Evolutionary conservation across 2,113 vertebrate species (phyloP).

Genomic region (Girardinichthys multiradiatus): DNA sequence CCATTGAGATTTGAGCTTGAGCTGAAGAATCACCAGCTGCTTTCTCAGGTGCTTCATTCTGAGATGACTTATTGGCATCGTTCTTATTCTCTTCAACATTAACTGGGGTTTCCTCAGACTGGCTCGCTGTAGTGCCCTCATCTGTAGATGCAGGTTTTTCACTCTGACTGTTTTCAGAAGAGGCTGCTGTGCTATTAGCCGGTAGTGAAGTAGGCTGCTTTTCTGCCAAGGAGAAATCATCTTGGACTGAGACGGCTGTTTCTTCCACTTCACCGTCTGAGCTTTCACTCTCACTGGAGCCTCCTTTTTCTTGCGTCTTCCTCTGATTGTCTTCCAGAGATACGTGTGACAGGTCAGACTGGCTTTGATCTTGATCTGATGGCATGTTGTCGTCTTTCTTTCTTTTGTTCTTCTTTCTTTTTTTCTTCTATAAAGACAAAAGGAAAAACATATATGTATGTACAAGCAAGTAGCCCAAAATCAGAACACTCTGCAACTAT

Average conservation of each 20-base stretch:
- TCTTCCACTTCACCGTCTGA: constrained; percentile 43
- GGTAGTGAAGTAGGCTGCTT: not conserved
- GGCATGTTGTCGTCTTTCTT: constrained; percentile 32
- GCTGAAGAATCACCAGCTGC: not conserved
- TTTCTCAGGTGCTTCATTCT: not conserved
- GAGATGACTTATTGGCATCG: not conserved
- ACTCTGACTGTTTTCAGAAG: not conserved
- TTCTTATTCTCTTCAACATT: fast-evolving
- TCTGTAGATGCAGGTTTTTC: not conserved
- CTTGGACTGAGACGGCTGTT: constrained; percentile 29
- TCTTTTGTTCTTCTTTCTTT: constrained; percentile 72
- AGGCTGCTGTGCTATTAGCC: fast-evolving
- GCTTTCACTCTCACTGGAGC: constrained; percentile 60
- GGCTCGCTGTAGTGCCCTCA: not conserved
- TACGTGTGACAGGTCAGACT: constrained; percentile 59
- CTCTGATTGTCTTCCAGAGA: constrained; percentile 41
- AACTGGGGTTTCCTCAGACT: fast-evolving
- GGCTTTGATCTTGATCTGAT: constrained; percentile 30
- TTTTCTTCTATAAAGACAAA: constrained; percentile 78
- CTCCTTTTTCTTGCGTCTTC: not conserved
- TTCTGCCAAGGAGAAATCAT: not conserved
- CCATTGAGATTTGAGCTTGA: not conserved
- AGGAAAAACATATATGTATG: too few relatives aligned
- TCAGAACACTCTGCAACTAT: too few relatives aligned
- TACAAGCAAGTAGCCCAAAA: too few relatives aligned